Conservation (phyloP, 2,888 invertebrate species). For the Phyllotreta cruciferae region DNA sequence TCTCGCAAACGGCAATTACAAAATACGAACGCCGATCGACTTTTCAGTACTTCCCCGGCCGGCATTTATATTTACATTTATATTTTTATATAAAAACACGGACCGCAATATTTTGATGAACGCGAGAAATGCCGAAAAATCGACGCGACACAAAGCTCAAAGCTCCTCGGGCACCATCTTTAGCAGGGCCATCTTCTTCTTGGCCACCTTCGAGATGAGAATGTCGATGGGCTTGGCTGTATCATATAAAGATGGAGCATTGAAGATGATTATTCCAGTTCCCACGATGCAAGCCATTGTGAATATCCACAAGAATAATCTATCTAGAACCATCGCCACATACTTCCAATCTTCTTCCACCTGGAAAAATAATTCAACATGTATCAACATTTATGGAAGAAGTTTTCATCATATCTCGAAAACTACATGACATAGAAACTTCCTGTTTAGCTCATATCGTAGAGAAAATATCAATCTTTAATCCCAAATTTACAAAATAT, state of each 20-base stretch:
- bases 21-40: slow-evolving; percentile 7
- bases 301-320: slow-evolving; percentile 95
- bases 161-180: slow-evolving; percentile 79
- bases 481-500: too few species aligned
- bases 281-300: slow-evolving; percentile 92
- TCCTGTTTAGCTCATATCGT: too few species aligned
- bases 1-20: slow-evolving; percentile 32
- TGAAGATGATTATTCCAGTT: slow-evolving; percentile 85
- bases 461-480: too few species aligned
- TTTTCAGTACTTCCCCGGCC: too few species aligned
- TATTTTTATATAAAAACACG: too few species aligned
- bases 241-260: slow-evolving; percentile 92
- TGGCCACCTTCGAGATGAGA: slow-evolving; percentile 88
- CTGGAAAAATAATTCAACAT: slow-evolving; percentile 60
- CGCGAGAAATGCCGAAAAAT: slow-evolving; percentile 8
- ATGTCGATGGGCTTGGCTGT: slow-evolving; percentile 89
- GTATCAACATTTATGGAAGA: too few species aligned
- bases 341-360: slow-evolving; percentile 99
- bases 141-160: slow-evolving; percentile 43
- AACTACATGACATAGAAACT: too few species aligned
- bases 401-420: too few species aligned
- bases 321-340: slow-evolving; percentile 94
- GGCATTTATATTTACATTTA: too few species aligned
- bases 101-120: neutral
- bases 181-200: slow-evolving; percentile 86